Base-by-base conservation (phyloP, 92 coral and sea anemone species). In the Paramuricea clavata region DNA sequence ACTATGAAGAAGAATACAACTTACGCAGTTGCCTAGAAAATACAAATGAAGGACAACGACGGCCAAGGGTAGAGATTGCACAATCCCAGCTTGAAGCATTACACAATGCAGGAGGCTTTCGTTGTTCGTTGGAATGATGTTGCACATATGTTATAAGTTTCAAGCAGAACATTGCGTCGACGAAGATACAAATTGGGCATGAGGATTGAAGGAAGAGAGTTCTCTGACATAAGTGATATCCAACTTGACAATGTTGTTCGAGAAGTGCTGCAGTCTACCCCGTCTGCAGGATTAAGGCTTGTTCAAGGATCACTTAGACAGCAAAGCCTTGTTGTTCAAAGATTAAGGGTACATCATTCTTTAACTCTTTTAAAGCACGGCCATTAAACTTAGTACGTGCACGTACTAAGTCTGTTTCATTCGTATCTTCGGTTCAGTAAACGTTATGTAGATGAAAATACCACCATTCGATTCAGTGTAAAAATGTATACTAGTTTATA, bases 261-360 rank as follows among this genome's bases (percentile, higher is more conserved):
- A 34, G 83, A 78, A 49, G 86, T 87, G 36, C 69, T 92, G 27
- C 69, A 74, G 42, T 47, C 83, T 13, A 89, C 95, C 54, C 95
- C 93, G 12, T 47, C 82, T 47, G 86, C 93, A 30, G 93, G 95
- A 41, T 85, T 86, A 34, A 86, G 91, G 74, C 82, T 89, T 87
- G 91, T 90, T 6, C 93, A 89, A 76, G 95, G 91, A 59, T 84
- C 89, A 19, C 81, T 87, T 19, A 64, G 80, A 44, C 62, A 32
- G 30, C 70, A 82, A 26, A 84, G 91, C 28, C 72, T 89, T 30
- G 23, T 74, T 19, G 73, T 92, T n/a, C 93, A 92, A 52, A 86
- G 93, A 73, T 30, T 0, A 34, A 31, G 32, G 64, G 23, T 57
- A n/a, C n/a, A n/a, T n/a, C n/a, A n/a, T n/a, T n/a, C n/a, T n/a